A percentile compares a stretch with the other conserved stretches of the same genome.
These are phyloP conservation scores for Columba livia DNA, from an alignment of 2,113 vertebrate species.

Conservation along the genomic window DNA sequence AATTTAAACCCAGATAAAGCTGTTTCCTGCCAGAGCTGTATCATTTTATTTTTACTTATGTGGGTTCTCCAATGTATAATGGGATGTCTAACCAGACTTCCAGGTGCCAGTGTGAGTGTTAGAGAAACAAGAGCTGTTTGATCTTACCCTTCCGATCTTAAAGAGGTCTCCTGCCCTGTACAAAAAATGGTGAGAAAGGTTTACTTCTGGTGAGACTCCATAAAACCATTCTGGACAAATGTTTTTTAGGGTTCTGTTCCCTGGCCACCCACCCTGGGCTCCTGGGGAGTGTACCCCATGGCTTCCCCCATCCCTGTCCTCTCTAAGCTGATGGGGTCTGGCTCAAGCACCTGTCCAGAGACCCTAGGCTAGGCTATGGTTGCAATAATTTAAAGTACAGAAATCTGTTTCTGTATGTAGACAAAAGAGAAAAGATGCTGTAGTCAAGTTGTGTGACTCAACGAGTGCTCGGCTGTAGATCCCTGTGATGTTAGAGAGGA, in stretches of 20 bases:
- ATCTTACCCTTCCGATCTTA: neutral
- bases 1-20: neutral
- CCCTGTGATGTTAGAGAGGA: fast-evolving
- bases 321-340: neutral
- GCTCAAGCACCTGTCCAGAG: neutral
- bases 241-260: neutral
- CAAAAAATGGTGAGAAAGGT: neutral
- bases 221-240: neutral
- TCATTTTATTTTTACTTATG: neutral
- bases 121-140: neutral
- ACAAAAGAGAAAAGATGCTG: neutral
- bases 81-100: neutral
- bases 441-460: neutral
- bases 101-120: neutral
- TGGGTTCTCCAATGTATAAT: neutral
- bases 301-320: neutral
- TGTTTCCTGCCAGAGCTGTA: neutral
- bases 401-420: neutral
- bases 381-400: neutral
- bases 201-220: neutral
- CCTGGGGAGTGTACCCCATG: fast-evolving
- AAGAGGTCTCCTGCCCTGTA: neutral
- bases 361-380: neutral
- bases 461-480: neutral
- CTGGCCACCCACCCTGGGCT: fast-evolving